Evolutionary conservation across 2,888 invertebrate species (phyloP), one percentile per base, ranked within the genome.

Genomic region (Antheraea assamensis): DNA sequence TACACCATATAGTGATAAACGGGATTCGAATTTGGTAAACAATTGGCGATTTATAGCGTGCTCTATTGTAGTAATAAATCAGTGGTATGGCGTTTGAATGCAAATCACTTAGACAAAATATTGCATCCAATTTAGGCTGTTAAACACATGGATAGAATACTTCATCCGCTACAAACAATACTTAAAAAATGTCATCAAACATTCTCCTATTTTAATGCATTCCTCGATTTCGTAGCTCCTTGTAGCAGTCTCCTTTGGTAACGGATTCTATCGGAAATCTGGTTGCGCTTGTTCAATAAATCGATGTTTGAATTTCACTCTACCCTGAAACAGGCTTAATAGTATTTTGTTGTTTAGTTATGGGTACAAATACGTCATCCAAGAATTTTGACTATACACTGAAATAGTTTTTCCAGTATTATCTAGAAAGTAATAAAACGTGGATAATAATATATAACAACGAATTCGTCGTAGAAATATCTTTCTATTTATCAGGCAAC

Each of bases 271-370:
- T 73, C 70, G 74, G 75, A 75, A 74, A 80, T 76, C 78, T 73
- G 76, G 70, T 73, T 74, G 72, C 79, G 77, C 80, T 81, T 80
- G 74, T 76, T 73, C 76, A 75, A 76, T 77, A 78, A 78, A 82
- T 80, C 79, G 76, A 77, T 80, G 78, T 79, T 80, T 80, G 79
- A 77, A 58, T 73, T 73, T 27, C 70, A 75, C 75, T 79, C 49
- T 58, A 72, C 70, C 71, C 72, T 74, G 61, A 71, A 72, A 74
- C 72, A 75, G 64, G 73, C 72, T 74, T 74, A 74, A 76, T 74
- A 71, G 75, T 72, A 68, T 76, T 77, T 77, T 58, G 10, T 21
- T 47, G 58, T 70, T 27, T 70, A 70, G 70, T 68, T 68, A 68
- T 35, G 10, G 21, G 3, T 35, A 68, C 35, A 35, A 68, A n/a